Evolutionary conservation across 2,888 invertebrate genomes (phyloP), one percentile per base, ranked within the genome.

Genomic region (Tanypteryx hageni): DNA sequence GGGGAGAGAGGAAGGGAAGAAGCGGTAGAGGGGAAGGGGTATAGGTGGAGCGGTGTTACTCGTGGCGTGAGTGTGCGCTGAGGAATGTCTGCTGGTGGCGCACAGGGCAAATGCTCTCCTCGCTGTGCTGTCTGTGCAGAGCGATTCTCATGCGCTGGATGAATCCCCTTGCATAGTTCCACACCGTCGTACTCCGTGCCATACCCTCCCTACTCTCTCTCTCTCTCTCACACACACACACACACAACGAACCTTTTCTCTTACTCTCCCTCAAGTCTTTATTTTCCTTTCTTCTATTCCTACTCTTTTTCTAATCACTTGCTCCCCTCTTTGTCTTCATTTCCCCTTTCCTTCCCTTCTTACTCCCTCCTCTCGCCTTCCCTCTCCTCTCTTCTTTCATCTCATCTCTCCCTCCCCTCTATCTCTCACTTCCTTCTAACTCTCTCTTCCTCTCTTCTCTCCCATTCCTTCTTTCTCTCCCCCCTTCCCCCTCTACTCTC

Each of bases 101-200:
- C 9, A 68, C 18, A 27, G 76, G 76, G 76, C 76, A 76, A 76
- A 64, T n/a, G 64, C 64, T 10, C 64, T 44, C 44, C 44, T 44
- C 44, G 44, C 5, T 64, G 64, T 11, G 27, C 27, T 76, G 76
- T 76, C 76, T 76, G 76, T 27, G 27, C 76, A 76, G 14, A 27
- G 22, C 76, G 9, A 76, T 76, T 76, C 27, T 76, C 18, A 76
- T 76, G 76, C 76, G 76, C 76, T 76, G 13, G 76, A 27, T 27
- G 76, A 27, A 76, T 44, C 44, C 44, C 22, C 27, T 76, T 76
- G 76, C 22, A 76, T 76, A 76, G 76, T 76, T 76, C n/a, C 76
- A 27, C 76, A 27, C 76, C 11, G 76, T 0, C 76, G 22, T 76
- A 22, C 27, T 76, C 76, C 76, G 13, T 76, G 76, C 76, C 27